Base-by-base conservation (phyloP, 2,888 invertebrate species). In the Ormyrus thymus region DNA sequence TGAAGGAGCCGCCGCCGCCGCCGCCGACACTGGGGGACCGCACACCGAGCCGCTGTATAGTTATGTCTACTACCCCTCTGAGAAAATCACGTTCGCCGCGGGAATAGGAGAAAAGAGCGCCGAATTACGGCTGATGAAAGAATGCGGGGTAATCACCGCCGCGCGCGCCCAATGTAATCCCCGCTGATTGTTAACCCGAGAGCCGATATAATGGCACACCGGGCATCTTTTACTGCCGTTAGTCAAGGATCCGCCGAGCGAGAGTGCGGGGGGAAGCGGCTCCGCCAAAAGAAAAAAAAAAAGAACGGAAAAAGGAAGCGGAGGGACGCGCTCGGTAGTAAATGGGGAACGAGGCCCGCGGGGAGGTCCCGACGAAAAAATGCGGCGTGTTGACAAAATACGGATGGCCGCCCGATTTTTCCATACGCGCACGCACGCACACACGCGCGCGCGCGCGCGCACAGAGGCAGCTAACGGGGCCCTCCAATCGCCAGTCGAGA, bases 341-440 rank as follows among this genome's bases (percentile, higher is more conserved):
- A 75, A 75, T 75, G n/a, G 6, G n/a, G 7, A n/a, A 29, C 29
- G 29, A 29, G 7, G 6, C n/a, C 9, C 1, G 3, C n/a, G 4
- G 8, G 46, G 48, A 55, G 55, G 55, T 11, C 7, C 43, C 51
- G 29, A 9, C 6, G 56, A 73, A 65, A 56, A 73, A 66, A 66
- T 75, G 66, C 53, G 58, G 58, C 66, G 74, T 61, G 75, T 68
- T 68, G 75, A 75, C 66, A 68, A 75, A 75, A 75, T 74, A 74
- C 13, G 48, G 15, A 15, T n/a, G 6, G 9, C 8, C 13, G 55
- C 15, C 48, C 62, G 59, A 72, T 72, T 72, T 72, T 72, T 64
- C 72, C 29, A 4, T 29, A 29, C 1, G 1, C 29, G 4, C 3
- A 29, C 3, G 4, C 29, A 2, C 29, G 3, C 29, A 29, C 29